Base-by-base conservation (phyloP, 2,888 invertebrate genomes). In the Dorcus parallelipipedus region DNA sequence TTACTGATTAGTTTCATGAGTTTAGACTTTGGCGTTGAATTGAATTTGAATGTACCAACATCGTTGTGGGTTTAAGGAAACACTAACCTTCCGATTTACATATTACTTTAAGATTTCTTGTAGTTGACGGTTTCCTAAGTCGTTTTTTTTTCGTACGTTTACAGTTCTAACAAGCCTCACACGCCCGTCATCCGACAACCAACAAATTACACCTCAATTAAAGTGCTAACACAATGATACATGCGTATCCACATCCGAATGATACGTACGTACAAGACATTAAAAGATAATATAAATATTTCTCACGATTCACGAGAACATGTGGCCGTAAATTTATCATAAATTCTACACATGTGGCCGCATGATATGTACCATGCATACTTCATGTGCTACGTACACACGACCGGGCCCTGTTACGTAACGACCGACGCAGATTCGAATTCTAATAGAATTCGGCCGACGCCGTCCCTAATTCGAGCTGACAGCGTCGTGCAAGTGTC, bases 201-300 rank as follows among this genome's bases (percentile, higher is more conserved):
- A 6, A 33, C 26, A 33, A 33, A 33, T 33, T 33, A 33, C 26
- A 33, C 26, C 26, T 33, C 26, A 33, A 33, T 33, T 33, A 33
- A 33, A 3, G 26, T 33, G 26, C 26, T 33, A 33, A 33, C 26
- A 33, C 26, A 33, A 33, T 33, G 26, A 33, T 33, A 33, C 26
- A 33, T 33, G 26, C 26, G 4, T 33, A 33, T 33, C 26, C 26
- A 33, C 26, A 33, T 45, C 45, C 45, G 14, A 45, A 45, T 45
- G 45, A 45, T 52, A 38, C 23, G 49, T 49, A 49, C 49, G 9
- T 9, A 51, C 45, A 6, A 53, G 33, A 54, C 59, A 63, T 60
- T 56, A 60, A 62, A 58, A 60, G 58, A 56, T 64, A 64, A 64
- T 61, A 58, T 64, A 64, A 64, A 64, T 61, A 64, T 64, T 64